These are phyloP conservation scores for Nebria brevicollis DNA, from an alignment of 2,888 invertebrate species.

Conservation along the genomic window DNA sequence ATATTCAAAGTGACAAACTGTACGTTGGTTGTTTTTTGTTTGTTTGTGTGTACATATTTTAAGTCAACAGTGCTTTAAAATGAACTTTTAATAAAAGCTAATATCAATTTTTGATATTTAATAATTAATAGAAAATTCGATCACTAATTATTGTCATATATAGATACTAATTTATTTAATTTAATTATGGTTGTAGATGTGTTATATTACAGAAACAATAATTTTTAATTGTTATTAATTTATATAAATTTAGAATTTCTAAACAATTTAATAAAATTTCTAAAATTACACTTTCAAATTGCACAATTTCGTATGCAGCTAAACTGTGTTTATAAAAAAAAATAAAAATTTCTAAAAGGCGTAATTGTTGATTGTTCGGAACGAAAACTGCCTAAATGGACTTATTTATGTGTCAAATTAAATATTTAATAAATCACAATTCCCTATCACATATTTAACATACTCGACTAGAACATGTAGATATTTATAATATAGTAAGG, in stretches of 20 bases:
- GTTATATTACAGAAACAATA: conserved; percentile 3
- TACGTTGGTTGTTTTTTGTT: conserved; percentile 9
- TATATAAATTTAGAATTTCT: background rate
- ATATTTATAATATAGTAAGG: background rate
- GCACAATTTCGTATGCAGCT: too few species aligned
- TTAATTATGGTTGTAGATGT: conserved; percentile 8
- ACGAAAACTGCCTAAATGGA: conserved; percentile 37
- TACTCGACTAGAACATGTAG: background rate
- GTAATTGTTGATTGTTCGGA: background rate
- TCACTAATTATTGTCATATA: conserved; percentile 7
- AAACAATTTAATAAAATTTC: background rate
- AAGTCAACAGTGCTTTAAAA: background rate
- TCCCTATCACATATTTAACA: background rate
- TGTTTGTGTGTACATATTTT: conserved; percentile 16
- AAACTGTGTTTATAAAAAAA: background rate
- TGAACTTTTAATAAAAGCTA: background rate
- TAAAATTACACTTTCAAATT: too few species aligned
- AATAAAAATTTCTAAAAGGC: background rate
- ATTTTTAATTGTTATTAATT: background rate
- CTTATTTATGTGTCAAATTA: conserved; percentile 54
- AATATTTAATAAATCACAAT: conserved; percentile 50
- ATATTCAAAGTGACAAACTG: background rate
- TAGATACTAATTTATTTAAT: conserved; percentile 8
- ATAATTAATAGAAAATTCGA: background rate
- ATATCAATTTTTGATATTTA: conserved; percentile 5